Percentiles rank a stretch among this genome's conserved stretches.
Evolutionary conservation across 2,888 invertebrate genomes (phyloP).

Genomic region (Sisyra terminalis): DNA sequence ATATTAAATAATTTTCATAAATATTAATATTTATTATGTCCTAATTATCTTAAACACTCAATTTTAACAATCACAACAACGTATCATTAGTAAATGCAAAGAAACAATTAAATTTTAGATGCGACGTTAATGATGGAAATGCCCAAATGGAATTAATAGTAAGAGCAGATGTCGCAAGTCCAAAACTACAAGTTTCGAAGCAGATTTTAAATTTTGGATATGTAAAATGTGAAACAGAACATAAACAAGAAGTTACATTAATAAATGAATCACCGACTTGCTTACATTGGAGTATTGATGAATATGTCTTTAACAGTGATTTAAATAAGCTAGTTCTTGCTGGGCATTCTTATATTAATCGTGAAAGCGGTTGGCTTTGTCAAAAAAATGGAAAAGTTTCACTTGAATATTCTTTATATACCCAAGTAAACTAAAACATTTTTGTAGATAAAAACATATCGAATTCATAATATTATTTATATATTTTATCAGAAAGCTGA

Average conservation of each 20-base stretch:
- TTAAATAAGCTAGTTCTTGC: neutral
- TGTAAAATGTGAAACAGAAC: neutral
- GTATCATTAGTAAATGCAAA: too few relatives aligned
- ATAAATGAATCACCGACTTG: neutral
- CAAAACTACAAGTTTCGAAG: neutral
- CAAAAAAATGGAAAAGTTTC: neutral
- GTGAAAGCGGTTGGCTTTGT: too few relatives aligned
- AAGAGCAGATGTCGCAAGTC: neutral
- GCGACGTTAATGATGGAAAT: neutral
- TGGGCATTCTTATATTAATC: too few relatives aligned
- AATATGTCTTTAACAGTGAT: constrained; percentile 3
- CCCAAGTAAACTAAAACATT: neutral
- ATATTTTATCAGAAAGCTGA: constrained; percentile 2
- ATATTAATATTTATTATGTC: too few relatives aligned
- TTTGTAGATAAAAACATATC: neutral
- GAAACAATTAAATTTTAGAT: neutral
- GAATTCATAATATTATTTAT: neutral
- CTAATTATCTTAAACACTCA: too few relatives aligned
- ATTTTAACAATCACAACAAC: too few relatives aligned
- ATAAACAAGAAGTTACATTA: neutral
- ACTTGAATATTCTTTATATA: constrained; percentile 2
- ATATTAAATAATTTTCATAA: too few relatives aligned
- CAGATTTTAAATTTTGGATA: constrained; percentile 6
- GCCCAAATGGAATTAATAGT: neutral
- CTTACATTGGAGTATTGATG: constrained; percentile 4